Conservation (phyloP, 2,113 vertebrate species). For the Puffinus mauretanicus region DNA sequence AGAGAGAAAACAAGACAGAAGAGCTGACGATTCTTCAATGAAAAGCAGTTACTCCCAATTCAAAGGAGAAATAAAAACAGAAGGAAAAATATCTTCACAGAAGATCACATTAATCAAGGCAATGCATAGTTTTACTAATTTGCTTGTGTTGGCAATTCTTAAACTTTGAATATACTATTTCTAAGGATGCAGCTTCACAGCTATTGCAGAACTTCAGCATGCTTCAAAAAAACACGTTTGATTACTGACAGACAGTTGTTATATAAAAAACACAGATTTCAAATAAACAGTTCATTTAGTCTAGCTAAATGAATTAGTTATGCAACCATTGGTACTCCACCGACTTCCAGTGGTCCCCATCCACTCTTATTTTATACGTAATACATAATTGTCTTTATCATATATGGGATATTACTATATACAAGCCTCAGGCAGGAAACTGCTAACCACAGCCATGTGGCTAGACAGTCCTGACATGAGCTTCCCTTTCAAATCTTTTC, state of each 20-base stretch:
- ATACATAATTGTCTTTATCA: neutral
- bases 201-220: neutral
- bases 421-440: neutral
- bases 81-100: neutral
- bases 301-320: neutral
- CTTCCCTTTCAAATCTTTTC: neutral
- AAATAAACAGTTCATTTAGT: neutral
- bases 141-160: neutral
- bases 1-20: neutral
- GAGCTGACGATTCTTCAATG: accelerated
- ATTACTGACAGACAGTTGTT: neutral
- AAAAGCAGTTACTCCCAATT: neutral
- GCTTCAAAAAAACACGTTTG: neutral
- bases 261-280: neutral
- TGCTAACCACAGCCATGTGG: neutral
- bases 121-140: neutral
- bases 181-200: neutral
- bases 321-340: neutral
- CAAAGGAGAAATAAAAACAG: neutral
- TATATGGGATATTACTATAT: accelerated
- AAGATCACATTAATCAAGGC: neutral
- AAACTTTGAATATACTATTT: neutral
- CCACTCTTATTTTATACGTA: neutral
- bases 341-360: neutral
- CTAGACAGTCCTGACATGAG: neutral